Evolutionary conservation across 2,888 invertebrate species (phyloP).

Genomic region (Platerodrilus igneus): DNA sequence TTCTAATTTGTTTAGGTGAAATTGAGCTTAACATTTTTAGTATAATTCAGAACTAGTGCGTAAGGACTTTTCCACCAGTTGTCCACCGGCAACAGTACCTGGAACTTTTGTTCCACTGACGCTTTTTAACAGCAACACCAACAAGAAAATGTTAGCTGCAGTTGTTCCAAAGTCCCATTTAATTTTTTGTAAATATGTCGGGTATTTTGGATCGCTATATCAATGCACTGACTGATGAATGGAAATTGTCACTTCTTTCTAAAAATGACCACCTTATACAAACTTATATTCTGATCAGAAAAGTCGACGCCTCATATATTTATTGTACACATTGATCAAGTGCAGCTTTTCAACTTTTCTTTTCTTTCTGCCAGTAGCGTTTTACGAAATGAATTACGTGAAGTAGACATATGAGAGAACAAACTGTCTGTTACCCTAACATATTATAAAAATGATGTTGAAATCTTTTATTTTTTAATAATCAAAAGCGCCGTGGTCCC

Average conservation of each 20-base stretch:
- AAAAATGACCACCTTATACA: slow-evolving; percentile 6
- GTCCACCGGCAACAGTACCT: too few species aligned
- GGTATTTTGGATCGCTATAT: slow-evolving; percentile 21
- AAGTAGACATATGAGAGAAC: slow-evolving; percentile 3
- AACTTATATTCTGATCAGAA: slow-evolving; percentile 9
- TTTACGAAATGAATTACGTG: slow-evolving; percentile 2
- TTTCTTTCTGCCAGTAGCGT: slow-evolving; percentile 5
- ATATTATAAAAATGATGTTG: slow-evolving; percentile 4
- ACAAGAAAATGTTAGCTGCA: too few species aligned
- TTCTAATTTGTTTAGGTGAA: too few species aligned
- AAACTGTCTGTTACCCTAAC: slow-evolving; percentile 8
- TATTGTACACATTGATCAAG: slow-evolving; percentile 2
- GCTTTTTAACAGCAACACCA: too few species aligned
- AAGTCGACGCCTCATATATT: slow-evolving; percentile 4
- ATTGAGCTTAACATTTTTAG: too few species aligned
- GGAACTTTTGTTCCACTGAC: too few species aligned
- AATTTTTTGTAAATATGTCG: slow-evolving; percentile 19
- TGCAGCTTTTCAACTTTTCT: slow-evolving; percentile 7
- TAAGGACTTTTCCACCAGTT: too few species aligned
- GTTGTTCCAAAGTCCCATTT: slow-evolving; percentile 17
- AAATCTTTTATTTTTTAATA: neutral
- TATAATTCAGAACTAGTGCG: too few species aligned
- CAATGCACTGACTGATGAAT: slow-evolving; percentile 19
- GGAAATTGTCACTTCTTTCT: slow-evolving; percentile 17
- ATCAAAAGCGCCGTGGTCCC: neutral